phyloP scores from a whole-genome alignment of 2,113 vertebrate species.

The Beaufortia kweichowensis region DNA sequence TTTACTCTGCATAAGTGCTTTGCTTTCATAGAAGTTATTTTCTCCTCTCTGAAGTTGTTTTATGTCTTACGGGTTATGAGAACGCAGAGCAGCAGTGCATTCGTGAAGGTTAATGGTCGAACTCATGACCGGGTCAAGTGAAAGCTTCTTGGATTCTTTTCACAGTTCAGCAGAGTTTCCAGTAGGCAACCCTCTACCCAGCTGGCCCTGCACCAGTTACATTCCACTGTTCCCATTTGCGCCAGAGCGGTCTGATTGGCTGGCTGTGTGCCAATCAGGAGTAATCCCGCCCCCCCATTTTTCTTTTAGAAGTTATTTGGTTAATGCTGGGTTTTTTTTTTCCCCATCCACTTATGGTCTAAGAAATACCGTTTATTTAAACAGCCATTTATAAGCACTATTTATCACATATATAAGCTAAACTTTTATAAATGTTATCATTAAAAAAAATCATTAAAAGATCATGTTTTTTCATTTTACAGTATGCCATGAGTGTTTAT shows the following conservation, averaged over 20 bases:
- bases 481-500: too few species aligned
- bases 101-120: conserved; percentile 18
- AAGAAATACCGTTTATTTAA: too few species aligned
- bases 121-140: not conserved
- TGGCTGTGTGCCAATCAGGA: not conserved
- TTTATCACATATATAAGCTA: too few species aligned
- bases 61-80: not conserved
- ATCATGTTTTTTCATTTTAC: too few species aligned
- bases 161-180: not conserved
- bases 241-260: not conserved
- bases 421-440: too few species aligned
- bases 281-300: not conserved
- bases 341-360: too few species aligned
- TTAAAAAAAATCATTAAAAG: too few species aligned
- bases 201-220: not conserved
- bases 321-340: not conserved
- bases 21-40: conserved; percentile 6
- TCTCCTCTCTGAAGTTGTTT: not conserved
- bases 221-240: not conserved
- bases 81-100: not conserved
- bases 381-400: too few species aligned
- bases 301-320: not conserved
- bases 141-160: conserved; percentile 21
- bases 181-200: not conserved
- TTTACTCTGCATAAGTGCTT: conserved; percentile 3